Base-by-base conservation (phyloP, 2,113 vertebrate species). In the Crotalus helleri region DNA sequence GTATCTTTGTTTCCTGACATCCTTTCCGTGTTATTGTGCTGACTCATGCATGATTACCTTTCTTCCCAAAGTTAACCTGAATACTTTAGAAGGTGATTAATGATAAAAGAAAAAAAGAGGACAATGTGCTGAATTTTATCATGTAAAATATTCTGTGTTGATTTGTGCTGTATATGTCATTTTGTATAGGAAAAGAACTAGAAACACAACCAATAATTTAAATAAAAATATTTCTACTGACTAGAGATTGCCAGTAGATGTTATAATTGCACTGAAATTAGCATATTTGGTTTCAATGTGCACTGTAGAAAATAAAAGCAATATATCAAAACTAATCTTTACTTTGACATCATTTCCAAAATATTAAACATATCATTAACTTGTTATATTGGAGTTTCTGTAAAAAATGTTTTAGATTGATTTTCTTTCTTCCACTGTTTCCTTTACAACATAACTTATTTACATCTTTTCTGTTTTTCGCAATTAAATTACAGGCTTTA, bases 1-100 rank as follows among this genome's bases (percentile, higher is more conserved):
- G 3, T 74, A 8, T 90, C 69, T 93, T 86, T 86, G 87, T 53
- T 95, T 96, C 90, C 81, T 93, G 92, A 69, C 39, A 85, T 44
- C 87, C 92, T 94, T 92, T 95, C 88, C 88, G 88, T 81, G 21
- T 90, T 93, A n/a, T 69, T 39, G 0, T 1, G 92, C 51, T 93
- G 44, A 9, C 54, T 95, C 64, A n/a, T 91, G 26, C 26, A 93
- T 85, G 89, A 89, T 91, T 91, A 91, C 26, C 39, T 15, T 26
- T 44, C 69, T 94, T 93, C 92, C 49, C 61, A 92, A n/a, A 61
- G 33, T 89, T 93, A 89, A 91, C 69, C 81, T 54, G 26, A 93
- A 49, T 0, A 0, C 74, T 94, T 61, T 21, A 3, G 51, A 23
- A 15, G 39, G 5, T 93, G 89, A 90, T 92, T 51, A 17, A 17